A percentile compares a stretch with the other conserved stretches of the same genome.
These are phyloP conservation scores for Carabus problematicus DNA, from an alignment of 2,888 invertebrate genomes.

Conservation along the genomic window DNA sequence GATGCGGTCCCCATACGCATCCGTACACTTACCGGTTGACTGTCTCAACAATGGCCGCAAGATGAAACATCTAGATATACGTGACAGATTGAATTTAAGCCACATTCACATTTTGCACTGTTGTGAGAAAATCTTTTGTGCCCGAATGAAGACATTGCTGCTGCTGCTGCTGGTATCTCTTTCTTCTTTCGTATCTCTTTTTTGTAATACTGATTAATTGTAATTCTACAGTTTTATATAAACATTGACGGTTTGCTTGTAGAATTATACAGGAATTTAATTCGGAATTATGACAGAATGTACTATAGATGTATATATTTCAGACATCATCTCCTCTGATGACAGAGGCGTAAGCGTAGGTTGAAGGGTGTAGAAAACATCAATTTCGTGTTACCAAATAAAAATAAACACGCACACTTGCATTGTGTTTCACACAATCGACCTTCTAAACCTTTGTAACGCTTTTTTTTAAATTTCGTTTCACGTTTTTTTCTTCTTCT, in stretches of 20 bases:
- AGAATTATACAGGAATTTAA: not conserved
- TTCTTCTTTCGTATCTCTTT: too few species aligned
- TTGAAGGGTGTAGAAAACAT: slow-evolving; percentile 39
- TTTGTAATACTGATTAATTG: too few species aligned
- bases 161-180: too few species aligned
- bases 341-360: slow-evolving; percentile 14
- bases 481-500: slow-evolving; percentile 6
- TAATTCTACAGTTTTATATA: too few species aligned
- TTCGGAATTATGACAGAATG: too few species aligned
- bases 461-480: not conserved
- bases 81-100: slow-evolving; percentile 16
- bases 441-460: not conserved
- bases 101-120: slow-evolving; percentile 7
- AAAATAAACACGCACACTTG: slow-evolving; percentile 7
- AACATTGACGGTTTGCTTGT: too few species aligned
- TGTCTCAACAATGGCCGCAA: not conserved
- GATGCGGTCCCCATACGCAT: not conserved
- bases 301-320: not conserved
- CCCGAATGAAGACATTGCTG: too few species aligned
- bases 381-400: slow-evolving; percentile 32
- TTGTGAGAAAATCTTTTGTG: slow-evolving; percentile 2
- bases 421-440: slow-evolving; percentile 20
- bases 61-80: slow-evolving; percentile 19
- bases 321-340: not conserved
- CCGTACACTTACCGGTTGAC: not conserved